Base-by-base conservation (phyloP, 1,140 invertebrate genomes). In the Philotrypesis tridentata region DNA sequence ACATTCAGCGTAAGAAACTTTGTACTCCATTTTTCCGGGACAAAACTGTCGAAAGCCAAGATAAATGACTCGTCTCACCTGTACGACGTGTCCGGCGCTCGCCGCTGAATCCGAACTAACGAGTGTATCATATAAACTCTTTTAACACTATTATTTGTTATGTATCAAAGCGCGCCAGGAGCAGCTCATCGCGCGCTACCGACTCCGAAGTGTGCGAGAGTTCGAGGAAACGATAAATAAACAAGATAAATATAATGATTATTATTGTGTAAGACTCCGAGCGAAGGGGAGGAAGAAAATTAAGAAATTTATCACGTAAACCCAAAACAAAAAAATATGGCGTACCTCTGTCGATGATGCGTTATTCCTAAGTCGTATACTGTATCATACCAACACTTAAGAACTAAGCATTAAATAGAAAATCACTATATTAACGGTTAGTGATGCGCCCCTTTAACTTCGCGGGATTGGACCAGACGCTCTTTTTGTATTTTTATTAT, bases 371-470 rank as follows among this genome's bases (percentile, higher is more conserved):
- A 90, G 87, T 86, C 89, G 85, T 90, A 87, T 90, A 88, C 82
- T 91, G 90, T 91, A 90, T 84, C 85, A 90, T 90, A 91, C 78
- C 86, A 82, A 89, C 85, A 89, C 86, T 84, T 88, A 89, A 89
- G 80, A 82, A 65, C 75, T 89, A 89, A 90, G 85, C 87, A 89
- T 88, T 88, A 85, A 82, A 89, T 90, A 87, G 88, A 85, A 63
- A 67, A 67, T 37, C 31, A 71, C 33, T 84, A 85, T 79, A 85
- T 85, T 83, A 85, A 84, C 84, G 85, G 84, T 84, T 86, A 88
- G 86, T 65, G 76, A 83, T 83, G 48, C 77, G 79, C 80, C 80
- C 31, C 67, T 67, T 78, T 78, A 43, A 61, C 80, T 82, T 82
- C 75, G 80, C 80, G 80, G 68, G 33, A 82, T 82, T 78, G 75